Conservation (phyloP, 2,888 invertebrate genomes). For the Colletes collaris region DNA sequence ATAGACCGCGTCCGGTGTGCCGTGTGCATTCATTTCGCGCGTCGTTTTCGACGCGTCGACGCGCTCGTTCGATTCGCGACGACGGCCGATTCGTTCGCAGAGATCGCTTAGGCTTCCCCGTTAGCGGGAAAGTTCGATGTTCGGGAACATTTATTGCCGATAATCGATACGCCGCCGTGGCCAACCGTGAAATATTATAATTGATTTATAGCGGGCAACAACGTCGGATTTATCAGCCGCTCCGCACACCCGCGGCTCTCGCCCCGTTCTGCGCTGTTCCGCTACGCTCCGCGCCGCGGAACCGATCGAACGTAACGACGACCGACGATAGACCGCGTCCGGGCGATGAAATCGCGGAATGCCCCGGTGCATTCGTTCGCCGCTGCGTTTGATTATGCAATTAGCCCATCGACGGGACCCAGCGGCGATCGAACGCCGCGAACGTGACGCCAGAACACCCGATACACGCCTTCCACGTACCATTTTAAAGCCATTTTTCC, state of each 20-base stretch:
- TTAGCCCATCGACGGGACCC: conserved; percentile 38
- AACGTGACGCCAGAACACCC: background rate
- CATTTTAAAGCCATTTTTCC: too few relatives aligned
- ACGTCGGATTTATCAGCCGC: conserved; percentile 80
- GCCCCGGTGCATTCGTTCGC: conserved; percentile 60
- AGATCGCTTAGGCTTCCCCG: conserved; percentile 25
- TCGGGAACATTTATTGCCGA: conserved; percentile 74
- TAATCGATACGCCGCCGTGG: conserved; percentile 80
- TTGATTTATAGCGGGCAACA: conserved; percentile 80
- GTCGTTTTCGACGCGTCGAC: conserved; percentile 43
- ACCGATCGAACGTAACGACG: conserved; percentile 70
- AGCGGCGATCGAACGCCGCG: background rate
- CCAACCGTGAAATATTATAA: conserved; percentile 83
- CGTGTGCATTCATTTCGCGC: conserved; percentile 49
- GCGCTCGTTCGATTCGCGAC: background rate
- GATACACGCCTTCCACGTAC: too few relatives aligned
- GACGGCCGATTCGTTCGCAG: conserved; percentile 9
- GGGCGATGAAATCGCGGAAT: conserved; percentile 56
- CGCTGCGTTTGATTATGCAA: conserved; percentile 59
- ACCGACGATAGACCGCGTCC: conserved; percentile 64
- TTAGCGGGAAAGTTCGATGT: conserved; percentile 38
- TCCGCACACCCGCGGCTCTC: conserved; percentile 13
- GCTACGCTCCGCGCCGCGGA: conserved; percentile 57
- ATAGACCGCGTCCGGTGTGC: conserved; percentile 55
- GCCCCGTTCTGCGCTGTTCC: conserved; percentile 46